phyloP scores from a whole-genome alignment of 2,113 vertebrate genomes.

The Nymphicus hollandicus region DNA sequence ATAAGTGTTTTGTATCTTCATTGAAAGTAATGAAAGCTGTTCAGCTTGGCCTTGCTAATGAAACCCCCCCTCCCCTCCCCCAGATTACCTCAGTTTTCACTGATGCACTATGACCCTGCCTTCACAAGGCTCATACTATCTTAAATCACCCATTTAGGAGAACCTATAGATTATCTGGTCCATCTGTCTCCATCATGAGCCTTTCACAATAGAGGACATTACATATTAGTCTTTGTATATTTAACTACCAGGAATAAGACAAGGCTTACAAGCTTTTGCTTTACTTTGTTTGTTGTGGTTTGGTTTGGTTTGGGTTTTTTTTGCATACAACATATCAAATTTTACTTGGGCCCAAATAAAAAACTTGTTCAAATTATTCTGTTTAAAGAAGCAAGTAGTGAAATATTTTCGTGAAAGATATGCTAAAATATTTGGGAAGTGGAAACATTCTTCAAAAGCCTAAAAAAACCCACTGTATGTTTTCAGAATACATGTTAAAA shows the following conservation, averaged over 20 bases:
- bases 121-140: neutral
- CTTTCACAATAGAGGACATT: neutral
- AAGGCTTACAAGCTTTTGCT: neutral
- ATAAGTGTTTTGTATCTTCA: neutral
- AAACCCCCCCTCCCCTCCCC: neutral
- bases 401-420: neutral
- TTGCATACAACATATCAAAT: neutral
- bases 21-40: neutral
- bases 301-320: too few relatives aligned
- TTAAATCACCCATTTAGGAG: neutral
- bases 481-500: neutral
- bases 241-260: neutral
- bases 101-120: neutral
- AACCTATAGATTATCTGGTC: neutral
- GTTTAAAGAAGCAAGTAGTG: neutral
- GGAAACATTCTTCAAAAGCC: neutral
- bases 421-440: slow-evolving; percentile 9
- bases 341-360: neutral
- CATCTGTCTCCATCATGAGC: neutral
- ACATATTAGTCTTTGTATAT: neutral
- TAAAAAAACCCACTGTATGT: neutral
- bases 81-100: neutral
- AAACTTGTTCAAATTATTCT: neutral
- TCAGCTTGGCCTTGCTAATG: neutral
- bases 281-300: neutral